Conservation (phyloP, 2,888 invertebrate species). For the Lamellibrachia satsuma region DNA sequence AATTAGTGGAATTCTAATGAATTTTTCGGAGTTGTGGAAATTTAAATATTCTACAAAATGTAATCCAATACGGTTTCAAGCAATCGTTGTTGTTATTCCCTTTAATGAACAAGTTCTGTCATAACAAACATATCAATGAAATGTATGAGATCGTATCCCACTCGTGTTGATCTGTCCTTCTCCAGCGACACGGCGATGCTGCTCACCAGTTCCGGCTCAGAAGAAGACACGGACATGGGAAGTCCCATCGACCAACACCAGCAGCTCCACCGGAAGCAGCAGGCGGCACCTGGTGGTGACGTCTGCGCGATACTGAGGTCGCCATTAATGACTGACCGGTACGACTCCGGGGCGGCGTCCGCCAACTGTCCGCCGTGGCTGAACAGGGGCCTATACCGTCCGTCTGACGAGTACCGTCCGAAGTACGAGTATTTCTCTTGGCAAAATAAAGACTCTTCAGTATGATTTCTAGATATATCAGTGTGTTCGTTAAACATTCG, state of each 20-base stretch:
- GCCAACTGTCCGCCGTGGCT: not conserved
- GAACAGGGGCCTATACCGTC: not conserved
- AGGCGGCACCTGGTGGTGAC: not conserved
- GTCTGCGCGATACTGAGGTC: not conserved
- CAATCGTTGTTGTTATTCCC: no score
- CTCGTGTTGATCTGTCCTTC: not conserved
- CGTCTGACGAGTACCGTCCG: not conserved
- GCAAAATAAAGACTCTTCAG: not conserved
- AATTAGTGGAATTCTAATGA: no score
- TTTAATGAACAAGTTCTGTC: not conserved
- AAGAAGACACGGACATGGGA: slow-evolving; percentile 4
- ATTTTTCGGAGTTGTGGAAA: not conserved
- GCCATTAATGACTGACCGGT: slow-evolving; percentile 3
- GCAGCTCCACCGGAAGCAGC: not conserved
- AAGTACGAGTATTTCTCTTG: not conserved
- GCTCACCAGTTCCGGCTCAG: not conserved
- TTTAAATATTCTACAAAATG: no score
- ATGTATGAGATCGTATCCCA: not conserved
- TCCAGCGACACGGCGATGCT: not conserved
- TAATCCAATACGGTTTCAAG: no score
- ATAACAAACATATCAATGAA: not conserved
- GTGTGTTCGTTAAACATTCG: not conserved
- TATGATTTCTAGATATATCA: not conserved
- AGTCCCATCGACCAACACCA: not conserved
- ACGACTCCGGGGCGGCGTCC: not conserved